phyloP scores from a whole-genome alignment of 2,888 invertebrate genomes.

The Trachelus stipa region DNA sequence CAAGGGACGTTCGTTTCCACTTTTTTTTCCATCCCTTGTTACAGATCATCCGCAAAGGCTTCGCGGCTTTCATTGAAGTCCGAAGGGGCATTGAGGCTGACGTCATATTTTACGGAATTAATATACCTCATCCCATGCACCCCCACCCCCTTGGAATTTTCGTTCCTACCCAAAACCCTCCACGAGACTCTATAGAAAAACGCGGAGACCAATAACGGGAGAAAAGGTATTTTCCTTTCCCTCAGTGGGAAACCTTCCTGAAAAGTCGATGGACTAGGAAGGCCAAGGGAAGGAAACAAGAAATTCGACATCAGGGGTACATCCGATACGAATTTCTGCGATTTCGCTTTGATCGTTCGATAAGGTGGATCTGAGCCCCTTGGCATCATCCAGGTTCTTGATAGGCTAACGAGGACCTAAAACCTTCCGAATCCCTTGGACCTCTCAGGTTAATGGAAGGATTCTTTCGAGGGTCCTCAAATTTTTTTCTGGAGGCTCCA shows the following conservation, averaged over 20 bases:
- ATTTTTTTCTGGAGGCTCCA: not conserved
- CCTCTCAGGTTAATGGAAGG: not conserved
- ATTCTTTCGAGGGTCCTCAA: not conserved
- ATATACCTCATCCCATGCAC: not conserved
- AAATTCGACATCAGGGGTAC: not conserved
- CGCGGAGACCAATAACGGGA: not conserved
- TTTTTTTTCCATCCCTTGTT: constrained; percentile 28
- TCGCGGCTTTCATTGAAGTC: constrained; percentile 31
- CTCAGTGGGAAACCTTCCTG: not conserved
- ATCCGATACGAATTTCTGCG: not conserved
- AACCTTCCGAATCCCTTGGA: not conserved
- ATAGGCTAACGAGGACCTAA: not conserved
- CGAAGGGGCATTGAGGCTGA: constrained; percentile 19
- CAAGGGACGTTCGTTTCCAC: constrained; percentile 30
- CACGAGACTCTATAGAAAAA: not conserved
- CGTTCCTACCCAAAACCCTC: not conserved
- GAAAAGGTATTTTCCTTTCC: not conserved
- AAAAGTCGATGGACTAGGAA: not conserved
- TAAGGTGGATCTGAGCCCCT: not conserved
- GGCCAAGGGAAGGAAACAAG: not conserved
- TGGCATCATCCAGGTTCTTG: not conserved
- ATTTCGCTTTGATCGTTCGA: not conserved
- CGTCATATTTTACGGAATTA: constrained; percentile 20
- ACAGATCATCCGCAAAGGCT: constrained; percentile 26
- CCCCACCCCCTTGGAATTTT: constrained; percentile 22